phyloP scores from a whole-genome alignment of 2,797 vertebrate genomes.

The Limosa lapponica region DNA sequence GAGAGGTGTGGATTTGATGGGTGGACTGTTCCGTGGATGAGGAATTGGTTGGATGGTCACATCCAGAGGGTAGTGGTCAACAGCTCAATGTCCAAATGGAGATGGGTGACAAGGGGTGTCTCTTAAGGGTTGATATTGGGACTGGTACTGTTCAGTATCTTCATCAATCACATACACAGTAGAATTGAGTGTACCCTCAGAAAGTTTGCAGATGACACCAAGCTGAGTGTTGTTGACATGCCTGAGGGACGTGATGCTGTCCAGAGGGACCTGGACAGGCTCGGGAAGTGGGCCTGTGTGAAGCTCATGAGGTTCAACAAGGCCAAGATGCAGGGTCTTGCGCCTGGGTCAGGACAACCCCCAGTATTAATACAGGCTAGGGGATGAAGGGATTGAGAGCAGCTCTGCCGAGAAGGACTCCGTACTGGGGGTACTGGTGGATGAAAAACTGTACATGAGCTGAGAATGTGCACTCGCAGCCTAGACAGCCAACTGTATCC shows the following conservation, averaged over 20 bases:
- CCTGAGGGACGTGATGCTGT: neutral
- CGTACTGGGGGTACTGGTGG: neutral
- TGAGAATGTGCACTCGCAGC: neutral
- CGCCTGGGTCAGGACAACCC: neutral
- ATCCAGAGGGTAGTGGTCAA: neutral
- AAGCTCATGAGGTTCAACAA: neutral
- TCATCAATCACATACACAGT: neutral
- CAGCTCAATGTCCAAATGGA: neutral
- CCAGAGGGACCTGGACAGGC: neutral
- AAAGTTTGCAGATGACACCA: neutral
- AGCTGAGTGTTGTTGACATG: neutral
- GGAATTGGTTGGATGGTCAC: neutral
- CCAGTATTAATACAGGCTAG: neutral
- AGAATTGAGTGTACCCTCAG: neutral
- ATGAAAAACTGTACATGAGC: neutral
- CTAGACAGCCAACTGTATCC: neutral
- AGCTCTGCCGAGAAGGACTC: neutral
- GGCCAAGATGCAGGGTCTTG: neutral
- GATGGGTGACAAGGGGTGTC: neutral
- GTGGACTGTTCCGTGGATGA: neutral
- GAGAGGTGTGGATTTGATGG: neutral
- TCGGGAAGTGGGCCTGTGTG: neutral
- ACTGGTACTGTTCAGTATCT: neutral
- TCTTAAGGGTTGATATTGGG: neutral
- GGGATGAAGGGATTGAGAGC: neutral